Conservation (phyloP, 2,113 vertebrate genomes). For the Alosa alosa region DNA sequence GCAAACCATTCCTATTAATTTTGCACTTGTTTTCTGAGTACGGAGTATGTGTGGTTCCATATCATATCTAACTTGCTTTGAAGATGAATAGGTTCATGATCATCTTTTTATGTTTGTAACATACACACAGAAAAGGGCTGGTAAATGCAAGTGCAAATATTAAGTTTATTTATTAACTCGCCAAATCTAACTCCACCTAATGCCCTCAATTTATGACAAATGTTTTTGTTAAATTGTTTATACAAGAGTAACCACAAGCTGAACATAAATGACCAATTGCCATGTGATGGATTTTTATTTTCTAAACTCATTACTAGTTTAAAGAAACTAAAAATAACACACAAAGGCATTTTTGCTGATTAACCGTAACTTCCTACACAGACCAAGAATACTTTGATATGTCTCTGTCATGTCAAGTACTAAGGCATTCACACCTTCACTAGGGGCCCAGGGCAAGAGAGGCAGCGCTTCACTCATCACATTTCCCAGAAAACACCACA, state of each 20-base stretch:
- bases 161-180: no score
- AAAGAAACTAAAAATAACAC: not conserved
- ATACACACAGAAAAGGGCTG: no score
- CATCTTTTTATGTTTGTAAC: no score
- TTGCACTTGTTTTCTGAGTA: no score
- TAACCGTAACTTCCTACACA: not conserved
- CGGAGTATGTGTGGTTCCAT: no score
- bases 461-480: not conserved
- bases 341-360: not conserved
- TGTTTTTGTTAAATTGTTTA: not conserved
- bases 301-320: not conserved
- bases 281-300: not conserved
- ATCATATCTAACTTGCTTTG: no score
- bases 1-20: no score
- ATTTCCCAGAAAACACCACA: not conserved
- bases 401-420: conserved; percentile 4
- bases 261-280: not conserved
- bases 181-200: not conserved
- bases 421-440: not conserved
- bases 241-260: not conserved
- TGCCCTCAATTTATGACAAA: not conserved
- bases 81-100: no score
- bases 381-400: not conserved
- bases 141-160: no score
- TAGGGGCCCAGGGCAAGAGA: not conserved